Percentiles rank a stretch among this genome's conserved stretches.
Evolutionary conservation across 2,888 invertebrate species (phyloP).

Genomic region (Agriopis marginaria): DNA sequence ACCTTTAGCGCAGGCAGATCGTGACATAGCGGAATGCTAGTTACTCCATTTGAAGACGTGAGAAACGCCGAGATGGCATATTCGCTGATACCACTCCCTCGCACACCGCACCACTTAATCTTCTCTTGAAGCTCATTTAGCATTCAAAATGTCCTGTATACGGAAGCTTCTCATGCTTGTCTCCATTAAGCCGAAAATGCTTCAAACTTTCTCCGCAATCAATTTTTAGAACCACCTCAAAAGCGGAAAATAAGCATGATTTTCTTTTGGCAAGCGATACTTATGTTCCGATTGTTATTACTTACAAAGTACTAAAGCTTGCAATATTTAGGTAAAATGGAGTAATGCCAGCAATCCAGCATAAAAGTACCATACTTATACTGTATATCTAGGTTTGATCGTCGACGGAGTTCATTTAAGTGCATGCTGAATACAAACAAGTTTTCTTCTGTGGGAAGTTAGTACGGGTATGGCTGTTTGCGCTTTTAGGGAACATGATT

Average conservation of each 20-base stretch:
- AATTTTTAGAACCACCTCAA: slow-evolving; percentile 51
- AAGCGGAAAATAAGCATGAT: slow-evolving; percentile 48
- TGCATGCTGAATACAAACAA: slow-evolving; percentile 50
- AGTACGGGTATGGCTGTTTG: slow-evolving; percentile 22
- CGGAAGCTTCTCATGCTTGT: slow-evolving; percentile 50
- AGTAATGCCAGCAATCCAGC: slow-evolving; percentile 73
- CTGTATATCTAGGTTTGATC: slow-evolving; percentile 51
- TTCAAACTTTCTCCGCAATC: slow-evolving; percentile 43
- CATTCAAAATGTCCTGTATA: slow-evolving; percentile 53
- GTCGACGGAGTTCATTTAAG: slow-evolving; percentile 50
- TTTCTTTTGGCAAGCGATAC: slow-evolving; percentile 57
- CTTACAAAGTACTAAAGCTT: slow-evolving; percentile 58
- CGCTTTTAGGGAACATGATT: slow-evolving; percentile 12
- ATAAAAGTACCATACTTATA: slow-evolving; percentile 56
- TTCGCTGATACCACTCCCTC: slow-evolving; percentile 57
- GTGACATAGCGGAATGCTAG: slow-evolving; percentile 50
- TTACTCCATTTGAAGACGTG: slow-evolving; percentile 50
- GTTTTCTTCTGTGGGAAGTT: slow-evolving; percentile 24
- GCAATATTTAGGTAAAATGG: slow-evolving; percentile 68
- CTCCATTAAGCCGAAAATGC: slow-evolving; percentile 58
- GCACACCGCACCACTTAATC: slow-evolving; percentile 56
- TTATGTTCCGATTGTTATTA: slow-evolving; percentile 61
- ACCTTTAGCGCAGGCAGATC: slow-evolving; percentile 33
- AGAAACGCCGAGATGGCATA: slow-evolving; percentile 56
- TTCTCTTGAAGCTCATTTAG: slow-evolving; percentile 56